Evolutionary conservation across 2,797 vertebrate species (phyloP), one percentile per base, ranked within the genome.

Genomic region (Gila robusta): DNA sequence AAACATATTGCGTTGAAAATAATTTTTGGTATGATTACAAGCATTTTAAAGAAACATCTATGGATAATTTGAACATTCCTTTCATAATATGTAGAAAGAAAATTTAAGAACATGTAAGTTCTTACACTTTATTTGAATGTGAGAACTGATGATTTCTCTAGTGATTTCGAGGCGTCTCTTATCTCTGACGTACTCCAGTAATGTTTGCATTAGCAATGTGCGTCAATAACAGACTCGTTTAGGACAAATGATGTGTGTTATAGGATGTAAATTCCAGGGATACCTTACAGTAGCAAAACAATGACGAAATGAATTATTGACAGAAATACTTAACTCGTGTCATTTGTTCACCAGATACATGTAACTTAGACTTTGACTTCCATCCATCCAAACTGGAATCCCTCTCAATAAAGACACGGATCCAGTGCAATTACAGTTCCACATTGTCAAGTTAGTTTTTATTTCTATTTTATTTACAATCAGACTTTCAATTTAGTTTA

Each of bases 141-240:
- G 21, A 78, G 32, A 16, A 4, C 52, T 16, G 21, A 21, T 5
- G 9, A 21, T 47, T 66, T 12, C 32, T 44, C 4, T 26, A 26
- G 14, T n/a, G 16, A 32, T 79, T 28, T 28, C 72, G 56, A 86
- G 52, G 67, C 11, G 10, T 49, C 49, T 81, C 62, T 79, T 87
- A 72, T 89, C 82, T 69, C 76, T 11, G 47, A 71, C 52, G 10
- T 17, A 66, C 49, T 56, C 9, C 41, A 28, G 83, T 62, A 35
- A 41, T 85, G 90, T 90, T 89, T 89, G 85, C 39, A 16, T 59
- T 84, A 67, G 79, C 71, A 86, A 67, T 56, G 82, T 87, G 67
- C 41, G 56, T 44, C 79, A 56, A 88, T 85, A 87, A 80, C 80
- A 67, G 26, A 73, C 67, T 56, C 1, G n/a, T 54, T 81, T 14